phyloP scores from a whole-genome alignment of 2,888 invertebrate species.

The Drosophila mulleri region DNA sequence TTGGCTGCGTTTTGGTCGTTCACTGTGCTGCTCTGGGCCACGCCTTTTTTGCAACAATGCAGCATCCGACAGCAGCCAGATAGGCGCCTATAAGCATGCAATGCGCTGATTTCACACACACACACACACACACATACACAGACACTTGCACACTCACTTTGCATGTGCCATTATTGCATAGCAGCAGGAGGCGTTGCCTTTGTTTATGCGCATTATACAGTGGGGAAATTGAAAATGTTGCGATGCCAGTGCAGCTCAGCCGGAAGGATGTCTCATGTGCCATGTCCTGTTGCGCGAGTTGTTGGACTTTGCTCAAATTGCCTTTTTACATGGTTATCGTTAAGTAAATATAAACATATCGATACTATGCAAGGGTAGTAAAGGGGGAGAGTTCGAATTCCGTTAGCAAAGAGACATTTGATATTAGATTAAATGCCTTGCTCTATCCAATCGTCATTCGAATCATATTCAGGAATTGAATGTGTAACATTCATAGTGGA shows the following conservation, averaged over 20 bases:
- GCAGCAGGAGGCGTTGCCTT: conserved; percentile 37
- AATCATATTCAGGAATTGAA: too few relatives aligned
- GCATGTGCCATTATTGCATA: conserved; percentile 28
- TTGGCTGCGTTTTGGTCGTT: conserved; percentile 36
- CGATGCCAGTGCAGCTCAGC: conserved; percentile 17
- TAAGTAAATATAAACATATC: background rate
- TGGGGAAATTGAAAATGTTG: conserved; percentile 57
- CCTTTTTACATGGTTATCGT: conserved; percentile 3
- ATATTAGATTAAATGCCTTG: too few relatives aligned
- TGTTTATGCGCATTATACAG: conserved; percentile 35
- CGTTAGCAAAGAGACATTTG: too few relatives aligned
- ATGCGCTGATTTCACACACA: conserved; percentile 47
- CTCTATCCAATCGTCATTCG: too few relatives aligned
- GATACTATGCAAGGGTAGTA: background rate
- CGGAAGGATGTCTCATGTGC: conserved; percentile 34
- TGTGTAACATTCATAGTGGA: too few relatives aligned
- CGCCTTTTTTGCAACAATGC: conserved; percentile 51
- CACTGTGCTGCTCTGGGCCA: conserved; percentile 32
- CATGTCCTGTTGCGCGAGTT: conserved; percentile 15
- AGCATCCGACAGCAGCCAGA: conserved; percentile 50
- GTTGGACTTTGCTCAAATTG: conserved; percentile 7
- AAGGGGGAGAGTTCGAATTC: background rate
- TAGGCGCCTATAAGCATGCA: conserved; percentile 39
- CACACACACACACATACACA: background rate
- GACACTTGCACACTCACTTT: conserved; percentile 12